Percentiles rank a stretch among this genome's conserved stretches.
These are phyloP conservation scores for Brachionus rotundiformis DNA, from an alignment of 1,140 invertebrate genomes.

Conservation along the genomic window DNA sequence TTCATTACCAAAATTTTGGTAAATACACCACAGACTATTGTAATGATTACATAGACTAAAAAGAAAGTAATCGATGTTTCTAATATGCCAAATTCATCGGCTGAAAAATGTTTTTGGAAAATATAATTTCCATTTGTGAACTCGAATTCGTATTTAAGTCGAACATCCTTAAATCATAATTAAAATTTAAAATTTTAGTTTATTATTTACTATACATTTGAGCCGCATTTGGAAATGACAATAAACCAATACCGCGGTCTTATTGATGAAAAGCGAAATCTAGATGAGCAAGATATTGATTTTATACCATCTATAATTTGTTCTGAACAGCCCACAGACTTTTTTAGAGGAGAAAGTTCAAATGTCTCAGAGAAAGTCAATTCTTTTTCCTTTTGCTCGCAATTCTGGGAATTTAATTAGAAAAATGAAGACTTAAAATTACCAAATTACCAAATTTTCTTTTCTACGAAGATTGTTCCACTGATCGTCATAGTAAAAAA, in stretches of 20 bases:
- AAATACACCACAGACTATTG: constrained; percentile 58
- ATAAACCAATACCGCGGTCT: constrained; percentile 47
- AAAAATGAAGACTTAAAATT: not conserved
- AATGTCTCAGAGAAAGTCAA: not conserved
- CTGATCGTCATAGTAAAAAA: constrained; percentile 48
- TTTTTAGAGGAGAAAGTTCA: not conserved
- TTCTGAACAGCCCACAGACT: not conserved
- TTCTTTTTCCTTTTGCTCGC: constrained; percentile 26
- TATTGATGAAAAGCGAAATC: not conserved
- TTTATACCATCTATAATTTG: not conserved
- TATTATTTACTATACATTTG: not conserved
- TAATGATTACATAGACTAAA: constrained; percentile 58
- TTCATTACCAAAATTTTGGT: constrained; percentile 73
- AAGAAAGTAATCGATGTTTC: constrained; percentile 63
- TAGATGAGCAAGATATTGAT: not conserved
- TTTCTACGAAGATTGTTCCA: constrained; percentile 27
- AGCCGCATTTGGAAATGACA: constrained; percentile 10
- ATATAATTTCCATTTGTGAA: constrained; percentile 29
- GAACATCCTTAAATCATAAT: not conserved
- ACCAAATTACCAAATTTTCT: not conserved
- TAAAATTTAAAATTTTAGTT: not conserved
- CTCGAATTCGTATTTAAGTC: constrained; percentile 24
- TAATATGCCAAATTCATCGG: constrained; percentile 57
- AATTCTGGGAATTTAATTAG: not conserved
- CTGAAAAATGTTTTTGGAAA: constrained; percentile 45